Percentiles rank a stretch among this genome's conserved stretches.
Evolutionary conservation across 2,797 vertebrate genomes (phyloP).

Genomic region (Merluccius polli): DNA sequence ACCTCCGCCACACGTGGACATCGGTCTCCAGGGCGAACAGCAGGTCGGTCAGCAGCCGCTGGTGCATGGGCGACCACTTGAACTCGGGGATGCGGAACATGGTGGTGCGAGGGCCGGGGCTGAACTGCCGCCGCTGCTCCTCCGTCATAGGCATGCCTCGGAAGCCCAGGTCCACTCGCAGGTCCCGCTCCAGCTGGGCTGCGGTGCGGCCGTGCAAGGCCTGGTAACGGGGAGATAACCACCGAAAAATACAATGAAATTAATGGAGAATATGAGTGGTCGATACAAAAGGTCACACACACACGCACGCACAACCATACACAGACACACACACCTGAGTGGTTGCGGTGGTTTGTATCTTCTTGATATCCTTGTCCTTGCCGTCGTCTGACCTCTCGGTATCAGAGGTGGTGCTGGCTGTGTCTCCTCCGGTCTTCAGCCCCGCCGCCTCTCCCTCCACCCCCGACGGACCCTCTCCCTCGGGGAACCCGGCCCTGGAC

Average conservation of each 20-base stretch:
- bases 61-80: constrained; percentile 99
- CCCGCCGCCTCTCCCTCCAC: constrained; percentile 77
- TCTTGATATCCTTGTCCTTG: constrained; percentile 95
- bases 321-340: constrained; percentile 80
- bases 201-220: constrained; percentile 85
- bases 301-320: background rate
- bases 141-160: constrained; percentile 98
- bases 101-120: constrained; percentile 94
- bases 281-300: background rate
- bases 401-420: constrained; percentile 90
- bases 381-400: constrained; percentile 97
- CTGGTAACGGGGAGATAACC: constrained; percentile 40
- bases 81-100: constrained; percentile 99
- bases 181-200: constrained; percentile 88
- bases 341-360: constrained; percentile 96
- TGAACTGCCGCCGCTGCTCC: constrained; percentile 95
- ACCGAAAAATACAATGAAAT: background rate
- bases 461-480: constrained; percentile 77
- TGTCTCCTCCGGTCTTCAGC: constrained; percentile 81
- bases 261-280: no score
- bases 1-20: constrained; percentile 98
- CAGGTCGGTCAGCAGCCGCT: constrained; percentile 93
- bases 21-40: constrained; percentile 98
- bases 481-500: constrained; percentile 71
- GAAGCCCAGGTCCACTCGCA: constrained; percentile 93